Percentiles rank a stretch among this genome's conserved stretches.
These are phyloP conservation scores for Calonectris borealis DNA, from an alignment of 2,113 vertebrate genomes.

Conservation along the genomic window DNA sequence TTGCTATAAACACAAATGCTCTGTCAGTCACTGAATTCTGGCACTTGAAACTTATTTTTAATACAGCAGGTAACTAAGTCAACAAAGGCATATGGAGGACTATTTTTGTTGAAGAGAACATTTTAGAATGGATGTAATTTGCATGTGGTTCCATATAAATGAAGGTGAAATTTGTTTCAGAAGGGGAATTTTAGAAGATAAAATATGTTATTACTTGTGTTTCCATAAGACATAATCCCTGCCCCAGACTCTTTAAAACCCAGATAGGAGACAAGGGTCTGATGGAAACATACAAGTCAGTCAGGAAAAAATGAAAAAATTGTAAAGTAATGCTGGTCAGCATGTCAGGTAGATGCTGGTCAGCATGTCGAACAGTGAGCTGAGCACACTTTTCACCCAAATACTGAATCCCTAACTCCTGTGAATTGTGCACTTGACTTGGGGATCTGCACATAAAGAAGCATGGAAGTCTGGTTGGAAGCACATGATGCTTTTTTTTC, in stretches of 20 bases:
- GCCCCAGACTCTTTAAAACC: neutral
- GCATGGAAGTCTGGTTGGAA: neutral
- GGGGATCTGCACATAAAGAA: neutral
- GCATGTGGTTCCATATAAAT: neutral
- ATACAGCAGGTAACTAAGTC: neutral
- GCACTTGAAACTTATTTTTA: neutral
- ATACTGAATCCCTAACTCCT: neutral
- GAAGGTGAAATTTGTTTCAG: neutral
- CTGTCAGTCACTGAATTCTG: neutral
- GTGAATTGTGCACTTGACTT: neutral
- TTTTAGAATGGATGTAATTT: neutral
- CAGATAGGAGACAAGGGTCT: neutral
- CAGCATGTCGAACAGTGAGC: neutral
- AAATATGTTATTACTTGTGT: neutral
- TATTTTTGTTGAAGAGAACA: neutral
- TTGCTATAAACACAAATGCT: neutral
- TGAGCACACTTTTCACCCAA: neutral
- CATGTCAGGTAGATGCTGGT: neutral
- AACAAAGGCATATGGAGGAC: neutral
- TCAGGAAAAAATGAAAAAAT: neutral
- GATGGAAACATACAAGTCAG: neutral
- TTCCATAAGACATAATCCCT: neutral
- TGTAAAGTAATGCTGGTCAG: neutral
- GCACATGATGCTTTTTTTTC: neutral
- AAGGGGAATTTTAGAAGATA: neutral